These are phyloP conservation scores for Caradrina clavipalpis DNA, from an alignment of 2,888 invertebrate genomes.

Conservation along the genomic window DNA sequence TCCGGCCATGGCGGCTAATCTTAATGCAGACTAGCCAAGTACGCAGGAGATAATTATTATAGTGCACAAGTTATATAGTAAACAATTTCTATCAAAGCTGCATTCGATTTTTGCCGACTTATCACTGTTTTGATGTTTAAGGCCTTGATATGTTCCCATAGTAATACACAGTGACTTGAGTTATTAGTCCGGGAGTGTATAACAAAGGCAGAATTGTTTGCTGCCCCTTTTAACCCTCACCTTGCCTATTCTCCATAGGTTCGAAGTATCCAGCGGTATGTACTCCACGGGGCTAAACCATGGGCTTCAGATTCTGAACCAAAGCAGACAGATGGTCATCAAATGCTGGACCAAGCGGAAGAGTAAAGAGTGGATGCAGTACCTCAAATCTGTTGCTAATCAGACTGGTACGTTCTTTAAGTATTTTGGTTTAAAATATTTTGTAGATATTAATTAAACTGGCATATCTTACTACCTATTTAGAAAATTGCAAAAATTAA, in stretches of 20 bases:
- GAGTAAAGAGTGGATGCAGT: slow-evolving; percentile 96
- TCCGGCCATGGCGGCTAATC: too few species aligned
- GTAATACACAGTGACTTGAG: too few species aligned
- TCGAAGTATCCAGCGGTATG: slow-evolving; percentile 97
- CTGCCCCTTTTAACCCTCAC: neutral
- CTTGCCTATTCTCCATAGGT: slow-evolving; percentile 79
- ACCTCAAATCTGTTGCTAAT: slow-evolving; percentile 93
- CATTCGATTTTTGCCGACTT: too few species aligned
- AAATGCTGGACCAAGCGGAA: slow-evolving; percentile 97
- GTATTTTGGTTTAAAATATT: neutral
- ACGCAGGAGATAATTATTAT: too few species aligned
- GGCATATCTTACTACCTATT: neutral
- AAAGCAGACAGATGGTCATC: slow-evolving; percentile 95
- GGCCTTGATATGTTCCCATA: too few species aligned
- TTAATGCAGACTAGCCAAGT: too few species aligned
- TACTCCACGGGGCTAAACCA: slow-evolving; percentile 97
- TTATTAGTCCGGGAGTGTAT: too few species aligned
- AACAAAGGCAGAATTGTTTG: neutral
- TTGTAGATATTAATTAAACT: too few species aligned
- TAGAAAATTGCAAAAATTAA: too few species aligned
- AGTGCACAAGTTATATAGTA: too few species aligned
- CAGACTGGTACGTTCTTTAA: slow-evolving; percentile 90
- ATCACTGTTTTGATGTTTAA: too few species aligned
- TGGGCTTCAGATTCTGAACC: slow-evolving; percentile 96
- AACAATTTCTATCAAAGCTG: too few species aligned